Evolutionary conservation across 2,113 vertebrate species (phyloP).

Genomic region (Otis tarda): DNA sequence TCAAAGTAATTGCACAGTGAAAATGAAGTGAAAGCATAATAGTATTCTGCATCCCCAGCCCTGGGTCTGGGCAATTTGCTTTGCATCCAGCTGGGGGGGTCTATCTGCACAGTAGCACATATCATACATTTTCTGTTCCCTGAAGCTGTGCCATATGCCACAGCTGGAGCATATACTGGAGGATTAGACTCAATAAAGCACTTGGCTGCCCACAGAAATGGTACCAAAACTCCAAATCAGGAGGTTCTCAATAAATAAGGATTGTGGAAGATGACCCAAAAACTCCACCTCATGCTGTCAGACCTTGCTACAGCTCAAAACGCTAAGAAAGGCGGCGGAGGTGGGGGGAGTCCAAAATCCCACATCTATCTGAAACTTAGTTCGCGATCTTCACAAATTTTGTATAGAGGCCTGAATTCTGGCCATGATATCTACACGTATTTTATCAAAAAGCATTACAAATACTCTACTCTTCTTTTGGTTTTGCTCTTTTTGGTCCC

Average conservation of each 20-base stretch:
- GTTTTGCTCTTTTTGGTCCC: neutral
- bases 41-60: neutral
- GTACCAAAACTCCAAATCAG: neutral
- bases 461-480: neutral
- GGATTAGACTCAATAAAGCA: neutral
- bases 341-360: neutral
- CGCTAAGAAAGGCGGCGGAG: neutral
- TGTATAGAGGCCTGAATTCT: neutral
- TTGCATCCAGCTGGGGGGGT: neutral
- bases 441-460: neutral
- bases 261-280: neutral
- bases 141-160: neutral
- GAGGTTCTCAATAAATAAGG: neutral
- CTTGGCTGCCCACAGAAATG: neutral
- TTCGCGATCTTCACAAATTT: neutral
- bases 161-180: fast-evolving
- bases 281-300: neutral
- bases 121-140: neutral
- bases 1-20: neutral
- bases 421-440: neutral
- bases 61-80: neutral
- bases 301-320: neutral
- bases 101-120: neutral
- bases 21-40: neutral
- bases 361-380: neutral